These are phyloP conservation scores for Parotocinclus haroldoi DNA, from an alignment of 2,797 vertebrate genomes.

Conservation along the genomic window DNA sequence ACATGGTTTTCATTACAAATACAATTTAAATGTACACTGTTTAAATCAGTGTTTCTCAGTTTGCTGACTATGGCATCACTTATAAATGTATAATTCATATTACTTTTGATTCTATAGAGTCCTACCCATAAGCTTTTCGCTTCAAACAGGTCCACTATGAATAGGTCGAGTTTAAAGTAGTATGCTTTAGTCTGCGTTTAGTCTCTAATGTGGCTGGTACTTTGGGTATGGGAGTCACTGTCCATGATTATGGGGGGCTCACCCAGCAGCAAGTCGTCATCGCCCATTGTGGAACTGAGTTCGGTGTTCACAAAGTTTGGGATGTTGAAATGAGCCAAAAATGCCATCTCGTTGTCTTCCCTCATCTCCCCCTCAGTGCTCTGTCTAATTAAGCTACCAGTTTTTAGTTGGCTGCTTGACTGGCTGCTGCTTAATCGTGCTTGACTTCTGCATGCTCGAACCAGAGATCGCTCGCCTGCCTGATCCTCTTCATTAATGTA, in stretches of 20 bases:
- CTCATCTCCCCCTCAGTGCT: slow-evolving; percentile 24
- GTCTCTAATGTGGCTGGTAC: slow-evolving; percentile 51
- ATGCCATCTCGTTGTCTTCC: slow-evolving; percentile 62
- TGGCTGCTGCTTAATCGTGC: slow-evolving; percentile 13
- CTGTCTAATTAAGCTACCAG: slow-evolving; percentile 17
- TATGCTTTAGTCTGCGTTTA: slow-evolving; percentile 46
- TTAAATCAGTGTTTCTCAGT: no score
- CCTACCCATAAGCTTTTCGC: no score
- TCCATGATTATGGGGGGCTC: slow-evolving; percentile 74
- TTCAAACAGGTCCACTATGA: no score
- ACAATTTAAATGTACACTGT: no score
- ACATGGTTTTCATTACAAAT: no score
- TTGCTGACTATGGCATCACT: no score
- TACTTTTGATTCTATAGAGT: no score
- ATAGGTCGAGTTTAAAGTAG: no score
- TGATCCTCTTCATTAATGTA: slow-evolving; percentile 75
- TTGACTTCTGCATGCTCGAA: slow-evolving; percentile 20
- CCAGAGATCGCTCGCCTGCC: slow-evolving; percentile 53
- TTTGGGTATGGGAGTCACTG: slow-evolving; percentile 55
- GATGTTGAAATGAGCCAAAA: slow-evolving; percentile 76
- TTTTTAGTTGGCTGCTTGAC: slow-evolving; percentile 30
- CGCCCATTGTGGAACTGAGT: slow-evolving; percentile 73
- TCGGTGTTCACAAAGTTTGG: slow-evolving; percentile 82
- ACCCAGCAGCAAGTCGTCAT: slow-evolving; percentile 77
- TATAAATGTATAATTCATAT: no score